Base-by-base conservation (phyloP, 1,140 invertebrate species). In the Uloborus diversus region DNA sequence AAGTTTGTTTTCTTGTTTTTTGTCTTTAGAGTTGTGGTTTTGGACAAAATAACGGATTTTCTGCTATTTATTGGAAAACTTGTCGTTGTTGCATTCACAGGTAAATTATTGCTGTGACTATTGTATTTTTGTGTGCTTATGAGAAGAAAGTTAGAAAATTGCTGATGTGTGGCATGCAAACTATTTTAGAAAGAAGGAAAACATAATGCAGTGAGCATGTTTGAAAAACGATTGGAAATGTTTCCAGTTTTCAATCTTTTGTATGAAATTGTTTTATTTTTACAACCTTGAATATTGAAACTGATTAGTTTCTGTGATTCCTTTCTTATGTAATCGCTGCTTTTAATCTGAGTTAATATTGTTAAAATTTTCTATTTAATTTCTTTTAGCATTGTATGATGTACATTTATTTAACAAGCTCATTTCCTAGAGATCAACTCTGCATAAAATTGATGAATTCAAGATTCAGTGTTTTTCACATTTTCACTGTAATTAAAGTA, bases 11-110 rank as follows among this genome's bases (percentile, higher is more conserved):
- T 11, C 11, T 65, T 51, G 37, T 79, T 78, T 70, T 42, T 66
- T 35, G 66, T 71, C 84, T 84, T 27, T 28, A 89, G 96, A 82
- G 94, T 96, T 4, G 90, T 95, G 9, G 94, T 98, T 4, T 85
- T 99, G 7, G 94, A 97, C 85, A 95, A 96, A 89, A 93, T 96
- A 1, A 94, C 94, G 42, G 94, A 96, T 85, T 97, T 98, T 84
- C 86, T 98, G 3, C 91, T 98, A 80, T 94, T 98, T 87, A 86
- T 98, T 37, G 94, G 94, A 2, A 97, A 96, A 86, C 78, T 97
- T 42, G 86, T 95, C n/a, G 90, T 98, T 30, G 93, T 94, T 1
- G 89, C 91, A 3, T 89, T 89, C 4, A 89, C 93, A n/a, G 92
- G 92, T 88, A 83, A 82, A 84, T 76, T 20, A 56, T 88, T 37